Evolutionary conservation across 2,113 vertebrate genomes (phyloP).

Genomic region (Plectropomus leopardus): DNA sequence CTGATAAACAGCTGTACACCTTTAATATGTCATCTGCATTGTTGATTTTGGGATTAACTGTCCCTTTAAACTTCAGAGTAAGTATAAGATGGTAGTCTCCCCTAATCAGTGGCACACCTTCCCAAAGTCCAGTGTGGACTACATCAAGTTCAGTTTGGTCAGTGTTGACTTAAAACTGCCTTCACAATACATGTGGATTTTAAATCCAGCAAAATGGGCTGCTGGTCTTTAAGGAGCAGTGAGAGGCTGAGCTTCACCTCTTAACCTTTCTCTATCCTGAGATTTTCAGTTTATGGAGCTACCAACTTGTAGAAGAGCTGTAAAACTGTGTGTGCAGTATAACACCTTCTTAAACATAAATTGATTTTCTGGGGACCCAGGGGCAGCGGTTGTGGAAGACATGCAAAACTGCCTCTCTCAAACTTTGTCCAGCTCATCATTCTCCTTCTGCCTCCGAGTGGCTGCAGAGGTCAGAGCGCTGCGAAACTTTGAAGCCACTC

Average conservation of each 20-base stretch:
- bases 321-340: slow-evolving; percentile 5
- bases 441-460: slow-evolving; percentile 12
- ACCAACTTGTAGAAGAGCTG: slow-evolving; percentile 19
- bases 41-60: too few species aligned
- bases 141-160: slow-evolving; percentile 12
- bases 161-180: slow-evolving; percentile 9
- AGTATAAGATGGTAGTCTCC: not conserved
- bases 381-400: slow-evolving; percentile 25
- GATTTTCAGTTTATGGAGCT: slow-evolving; percentile 26
- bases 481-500: slow-evolving; percentile 21
- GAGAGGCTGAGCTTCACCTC: slow-evolving; percentile 38
- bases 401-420: slow-evolving; percentile 17
- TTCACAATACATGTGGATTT: slow-evolving; percentile 23
- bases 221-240: slow-evolving; percentile 8
- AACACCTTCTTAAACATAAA: slow-evolving; percentile 51
- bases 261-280: slow-evolving; percentile 15
- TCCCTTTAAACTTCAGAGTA: not conserved
- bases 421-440: slow-evolving; percentile 39
- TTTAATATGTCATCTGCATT: too few species aligned
- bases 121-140: not conserved
- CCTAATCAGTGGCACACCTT: not conserved
- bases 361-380: slow-evolving; percentile 49
- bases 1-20: too few species aligned
- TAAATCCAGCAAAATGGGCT: slow-evolving; percentile 2
- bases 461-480: slow-evolving; percentile 18